A percentile compares a stretch with the other conserved stretches of the same genome.
Evolutionary conservation across 2,797 vertebrate genomes (phyloP).

Genomic region (Erithacus rubecula): DNA sequence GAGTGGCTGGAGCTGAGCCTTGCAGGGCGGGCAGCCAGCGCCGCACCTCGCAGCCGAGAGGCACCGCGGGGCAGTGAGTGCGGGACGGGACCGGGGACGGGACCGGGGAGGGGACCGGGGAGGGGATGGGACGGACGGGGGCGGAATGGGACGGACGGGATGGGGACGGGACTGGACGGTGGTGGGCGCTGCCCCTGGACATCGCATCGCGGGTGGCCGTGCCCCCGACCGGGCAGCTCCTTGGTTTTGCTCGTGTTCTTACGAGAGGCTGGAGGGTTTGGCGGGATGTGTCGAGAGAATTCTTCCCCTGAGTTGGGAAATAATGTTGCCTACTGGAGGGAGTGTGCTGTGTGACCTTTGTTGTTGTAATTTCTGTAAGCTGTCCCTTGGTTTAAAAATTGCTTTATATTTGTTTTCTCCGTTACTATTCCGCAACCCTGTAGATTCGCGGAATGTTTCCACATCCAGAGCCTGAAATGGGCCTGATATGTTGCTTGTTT

Average conservation of each 20-base stretch:
- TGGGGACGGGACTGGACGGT: no score
- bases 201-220: accelerated
- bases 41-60: accelerated
- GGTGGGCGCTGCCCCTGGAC: no score
- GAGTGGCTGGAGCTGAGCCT: background rate
- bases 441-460: accelerated
- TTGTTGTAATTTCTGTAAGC: accelerated
- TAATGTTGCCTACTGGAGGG: accelerated
- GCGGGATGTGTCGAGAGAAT: background rate
- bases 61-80: background rate
- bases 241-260: accelerated
- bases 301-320: background rate
- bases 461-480: background rate
- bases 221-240: accelerated
- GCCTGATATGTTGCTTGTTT: background rate
- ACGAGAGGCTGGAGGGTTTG: accelerated
- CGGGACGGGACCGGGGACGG: background rate
- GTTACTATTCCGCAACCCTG: accelerated
- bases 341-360: background rate
- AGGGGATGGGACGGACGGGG: no score
- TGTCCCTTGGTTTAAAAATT: accelerated
- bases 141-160: no score
- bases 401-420: background rate
- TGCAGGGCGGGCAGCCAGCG: accelerated
- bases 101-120: background rate